phyloP scores from a whole-genome alignment of 1,140 invertebrate genomes.

The Littorina saxatilis region DNA sequence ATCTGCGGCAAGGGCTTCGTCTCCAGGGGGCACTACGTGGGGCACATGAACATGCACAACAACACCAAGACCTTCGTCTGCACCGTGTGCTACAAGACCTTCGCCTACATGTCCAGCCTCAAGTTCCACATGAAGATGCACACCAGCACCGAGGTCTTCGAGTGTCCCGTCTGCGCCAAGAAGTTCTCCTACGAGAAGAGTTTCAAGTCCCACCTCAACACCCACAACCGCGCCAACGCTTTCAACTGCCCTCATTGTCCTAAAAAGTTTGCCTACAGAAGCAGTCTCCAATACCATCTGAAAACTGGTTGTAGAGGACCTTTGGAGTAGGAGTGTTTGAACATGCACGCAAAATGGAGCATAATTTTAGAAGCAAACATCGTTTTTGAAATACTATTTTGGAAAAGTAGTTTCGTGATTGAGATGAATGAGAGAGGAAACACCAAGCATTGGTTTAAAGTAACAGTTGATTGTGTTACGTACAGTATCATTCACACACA shows the following conservation, averaged over 20 bases:
- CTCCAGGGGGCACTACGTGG: conserved; percentile 24
- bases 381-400: not conserved
- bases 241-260: not conserved
- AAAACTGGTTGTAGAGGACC: not conserved
- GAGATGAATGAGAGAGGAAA: not conserved
- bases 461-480: not conserved
- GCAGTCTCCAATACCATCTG: not conserved
- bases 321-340: not conserved
- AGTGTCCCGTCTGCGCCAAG: conserved; percentile 15
- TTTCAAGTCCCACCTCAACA: conserved; percentile 20
- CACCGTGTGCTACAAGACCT: conserved; percentile 11
- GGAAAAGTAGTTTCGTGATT: not conserved
- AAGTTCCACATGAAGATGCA: conserved; percentile 31
- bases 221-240: conserved; percentile 14
- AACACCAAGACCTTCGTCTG: conserved; percentile 29
- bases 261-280: conserved; percentile 8
- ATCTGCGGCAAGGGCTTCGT: conserved; percentile 22
- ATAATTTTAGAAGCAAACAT: not conserved
- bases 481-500: not conserved
- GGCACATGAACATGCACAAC: conserved; percentile 38
- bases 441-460: no score
- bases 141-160: conserved; percentile 16
- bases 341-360: not conserved
- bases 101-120: conserved; percentile 32
- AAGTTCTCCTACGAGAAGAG: conserved; percentile 19